phyloP scores from a whole-genome alignment of 2,113 vertebrate species.

The Tichodroma muraria region DNA sequence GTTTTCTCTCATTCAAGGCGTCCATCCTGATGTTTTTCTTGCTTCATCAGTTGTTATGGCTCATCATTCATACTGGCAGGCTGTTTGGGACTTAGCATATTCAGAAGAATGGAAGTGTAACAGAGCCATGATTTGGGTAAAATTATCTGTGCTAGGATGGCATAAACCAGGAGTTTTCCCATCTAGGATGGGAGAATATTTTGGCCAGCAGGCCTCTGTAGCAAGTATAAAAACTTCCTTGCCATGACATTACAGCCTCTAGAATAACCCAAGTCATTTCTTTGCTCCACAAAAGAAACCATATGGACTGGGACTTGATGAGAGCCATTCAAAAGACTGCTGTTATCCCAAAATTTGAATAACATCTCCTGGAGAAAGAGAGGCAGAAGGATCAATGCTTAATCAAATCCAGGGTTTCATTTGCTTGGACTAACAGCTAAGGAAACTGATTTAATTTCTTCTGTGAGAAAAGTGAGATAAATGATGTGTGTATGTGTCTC shows the following conservation, averaged over 20 bases:
- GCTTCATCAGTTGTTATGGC: neutral
- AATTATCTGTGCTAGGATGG: neutral
- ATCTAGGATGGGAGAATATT: neutral
- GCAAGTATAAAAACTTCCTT: neutral
- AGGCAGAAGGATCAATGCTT: neutral
- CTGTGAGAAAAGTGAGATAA: constrained; percentile 49
- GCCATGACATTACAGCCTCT: neutral
- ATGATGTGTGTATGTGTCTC: neutral
- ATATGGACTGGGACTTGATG: neutral
- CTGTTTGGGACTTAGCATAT: neutral
- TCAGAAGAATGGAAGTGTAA: neutral
- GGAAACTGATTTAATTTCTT: constrained; percentile 43
- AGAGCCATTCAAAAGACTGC: neutral
- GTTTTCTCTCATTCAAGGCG: neutral
- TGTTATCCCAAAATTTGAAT: neutral
- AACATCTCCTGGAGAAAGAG: neutral
- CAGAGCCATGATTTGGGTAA: neutral
- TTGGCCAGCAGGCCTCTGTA: neutral
- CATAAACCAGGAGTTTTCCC: neutral
- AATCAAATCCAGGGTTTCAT: constrained; percentile 10
- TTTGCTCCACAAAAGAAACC: neutral
- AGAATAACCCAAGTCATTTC: neutral
- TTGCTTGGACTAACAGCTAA: constrained; percentile 24
- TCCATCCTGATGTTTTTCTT: neutral
- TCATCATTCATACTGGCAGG: neutral